Conservation (phyloP, 2,797 vertebrate genomes). For the Acanthurus lineatus region DNA sequence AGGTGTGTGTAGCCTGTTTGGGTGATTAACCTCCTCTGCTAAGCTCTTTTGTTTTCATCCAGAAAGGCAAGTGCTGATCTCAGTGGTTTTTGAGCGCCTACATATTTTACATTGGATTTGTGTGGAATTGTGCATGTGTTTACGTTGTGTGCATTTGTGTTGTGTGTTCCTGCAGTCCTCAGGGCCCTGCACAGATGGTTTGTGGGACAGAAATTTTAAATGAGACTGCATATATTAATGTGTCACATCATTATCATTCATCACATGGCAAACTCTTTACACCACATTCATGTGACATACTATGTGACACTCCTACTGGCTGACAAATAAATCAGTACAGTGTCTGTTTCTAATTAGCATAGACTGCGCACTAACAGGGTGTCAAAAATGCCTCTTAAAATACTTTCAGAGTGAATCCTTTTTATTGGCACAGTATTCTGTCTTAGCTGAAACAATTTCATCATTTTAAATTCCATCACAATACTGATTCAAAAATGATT, state of each 20-base stretch:
- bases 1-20: slow-evolving; percentile 43
- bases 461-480: too few relatives aligned
- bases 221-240: slow-evolving; percentile 23
- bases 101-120: slow-evolving; percentile 48
- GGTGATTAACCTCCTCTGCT: slow-evolving; percentile 71
- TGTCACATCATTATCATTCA: slow-evolving; percentile 3
- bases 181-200: slow-evolving; percentile 26
- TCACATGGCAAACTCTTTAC: background rate
- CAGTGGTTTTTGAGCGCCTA: slow-evolving; percentile 67
- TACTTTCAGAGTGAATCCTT: background rate
- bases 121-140: slow-evolving; percentile 63
- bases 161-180: slow-evolving; percentile 38
- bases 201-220: slow-evolving; percentile 18
- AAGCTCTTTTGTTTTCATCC: slow-evolving; percentile 78
- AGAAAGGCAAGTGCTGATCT: slow-evolving; percentile 82
- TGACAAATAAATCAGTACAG: background rate
- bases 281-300: background rate
- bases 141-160: slow-evolving; percentile 51
- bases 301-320: background rate
- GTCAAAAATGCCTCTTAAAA: too few relatives aligned
- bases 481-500: too few relatives aligned
- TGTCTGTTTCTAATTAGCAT: background rate
- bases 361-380: too few relatives aligned
- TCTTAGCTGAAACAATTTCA: background rate
- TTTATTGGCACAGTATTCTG: background rate